These are phyloP conservation scores for Ceratina calcarata DNA, from an alignment of 1,140 invertebrate genomes.

Conservation along the genomic window DNA sequence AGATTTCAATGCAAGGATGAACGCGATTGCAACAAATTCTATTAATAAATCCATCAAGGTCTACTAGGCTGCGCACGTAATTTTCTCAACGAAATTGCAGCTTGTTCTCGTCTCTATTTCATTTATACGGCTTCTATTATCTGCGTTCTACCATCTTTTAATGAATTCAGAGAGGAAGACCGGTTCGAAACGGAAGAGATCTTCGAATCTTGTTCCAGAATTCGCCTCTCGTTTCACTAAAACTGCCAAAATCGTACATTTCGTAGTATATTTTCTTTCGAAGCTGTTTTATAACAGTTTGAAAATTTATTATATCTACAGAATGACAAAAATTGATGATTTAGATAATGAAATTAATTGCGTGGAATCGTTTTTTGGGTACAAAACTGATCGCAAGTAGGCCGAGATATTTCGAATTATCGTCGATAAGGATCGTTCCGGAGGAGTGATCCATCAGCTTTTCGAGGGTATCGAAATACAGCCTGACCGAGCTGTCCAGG, in stretches of 20 bases:
- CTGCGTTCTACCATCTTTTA: background rate
- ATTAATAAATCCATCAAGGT: conserved; percentile 18
- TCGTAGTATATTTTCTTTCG: no score
- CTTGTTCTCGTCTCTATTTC: background rate
- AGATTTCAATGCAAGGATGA: conserved; percentile 5
- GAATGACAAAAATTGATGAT: no score
- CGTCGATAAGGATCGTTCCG: background rate
- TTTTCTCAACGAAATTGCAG: background rate
- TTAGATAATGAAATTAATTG: no score
- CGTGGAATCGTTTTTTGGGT: no score
- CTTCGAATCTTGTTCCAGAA: conserved; percentile 44
- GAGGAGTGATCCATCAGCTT: no score
- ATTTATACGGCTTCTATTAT: background rate
- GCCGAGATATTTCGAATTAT: background rate
- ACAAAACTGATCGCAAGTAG: no score
- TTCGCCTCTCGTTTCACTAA: conserved; percentile 1
- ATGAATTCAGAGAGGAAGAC: conserved; percentile 22
- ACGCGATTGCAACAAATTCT: background rate
- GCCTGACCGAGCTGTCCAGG: conserved; percentile 28
- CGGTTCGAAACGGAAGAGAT: conserved; percentile 3
- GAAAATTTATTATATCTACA: no score
- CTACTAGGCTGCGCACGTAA: background rate
- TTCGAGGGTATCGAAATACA: no score
- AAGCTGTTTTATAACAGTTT: no score
- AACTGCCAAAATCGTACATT: conserved; percentile 16